These are phyloP conservation scores for Stenopsyche tienmushanensis DNA, from an alignment of 1,140 invertebrate genomes.

Conservation along the genomic window DNA sequence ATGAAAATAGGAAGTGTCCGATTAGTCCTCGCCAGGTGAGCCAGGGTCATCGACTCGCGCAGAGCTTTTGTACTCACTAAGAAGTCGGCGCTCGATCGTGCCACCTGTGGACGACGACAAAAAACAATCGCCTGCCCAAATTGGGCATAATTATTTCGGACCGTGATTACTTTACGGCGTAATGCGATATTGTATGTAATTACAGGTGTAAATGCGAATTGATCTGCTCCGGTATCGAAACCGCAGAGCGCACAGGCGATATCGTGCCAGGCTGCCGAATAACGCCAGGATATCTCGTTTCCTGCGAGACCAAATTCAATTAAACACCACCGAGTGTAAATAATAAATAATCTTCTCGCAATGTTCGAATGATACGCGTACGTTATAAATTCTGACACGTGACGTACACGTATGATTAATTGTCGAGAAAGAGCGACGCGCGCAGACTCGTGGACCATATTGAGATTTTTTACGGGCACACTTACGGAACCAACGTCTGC, in stretches of 20 bases:
- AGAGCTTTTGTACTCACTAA: too few relatives aligned
- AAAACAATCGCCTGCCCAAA: constrained; percentile 14
- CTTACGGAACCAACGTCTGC: too few relatives aligned
- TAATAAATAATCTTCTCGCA: too few relatives aligned
- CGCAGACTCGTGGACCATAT: too few relatives aligned
- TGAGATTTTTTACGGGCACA: too few relatives aligned
- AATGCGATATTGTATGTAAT: constrained; percentile 24
- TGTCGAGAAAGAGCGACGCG: too few relatives aligned
- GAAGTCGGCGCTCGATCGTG: too few relatives aligned
- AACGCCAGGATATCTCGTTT: constrained; percentile 15
- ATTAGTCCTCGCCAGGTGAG: background rate
- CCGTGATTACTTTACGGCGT: constrained; percentile 19
- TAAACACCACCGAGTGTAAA: too few relatives aligned
- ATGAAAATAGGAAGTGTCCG: constrained; percentile 2
- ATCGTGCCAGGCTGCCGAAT: constrained; percentile 9
- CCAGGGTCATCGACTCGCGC: background rate
- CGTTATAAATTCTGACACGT: too few relatives aligned
- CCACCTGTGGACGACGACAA: background rate
- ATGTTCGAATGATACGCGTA: too few relatives aligned
- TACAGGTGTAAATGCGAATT: constrained; percentile 24
- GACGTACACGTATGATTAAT: too few relatives aligned
- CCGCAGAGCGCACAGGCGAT: constrained; percentile 2
- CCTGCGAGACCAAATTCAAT: constrained; percentile 11
- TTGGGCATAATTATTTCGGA: constrained; percentile 13
- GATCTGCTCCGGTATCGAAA: constrained; percentile 12